Evolutionary conservation across 2,797 vertebrate species (phyloP).

Genomic region (Sebastes nivosus): DNA sequence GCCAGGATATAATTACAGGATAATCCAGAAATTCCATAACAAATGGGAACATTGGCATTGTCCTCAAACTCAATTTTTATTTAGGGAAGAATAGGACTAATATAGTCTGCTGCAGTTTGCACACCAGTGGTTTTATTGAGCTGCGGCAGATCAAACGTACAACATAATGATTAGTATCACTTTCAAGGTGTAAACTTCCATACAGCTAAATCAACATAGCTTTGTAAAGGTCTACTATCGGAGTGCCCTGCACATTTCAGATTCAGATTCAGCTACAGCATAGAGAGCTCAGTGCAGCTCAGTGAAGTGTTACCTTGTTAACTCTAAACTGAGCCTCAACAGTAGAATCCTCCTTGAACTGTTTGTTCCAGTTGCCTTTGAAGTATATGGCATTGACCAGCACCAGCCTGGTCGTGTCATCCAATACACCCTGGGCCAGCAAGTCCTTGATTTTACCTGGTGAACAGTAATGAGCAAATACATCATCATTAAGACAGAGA

Average conservation of each 20-base stretch:
- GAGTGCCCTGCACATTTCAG: background rate
- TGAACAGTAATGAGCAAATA: background rate
- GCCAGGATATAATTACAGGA: no score
- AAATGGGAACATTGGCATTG: no score
- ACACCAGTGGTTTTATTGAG: background rate
- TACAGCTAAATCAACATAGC: background rate
- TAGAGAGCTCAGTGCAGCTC: background rate
- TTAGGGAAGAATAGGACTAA: background rate
- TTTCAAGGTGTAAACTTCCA: background rate
- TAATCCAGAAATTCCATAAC: no score
- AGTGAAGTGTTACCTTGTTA: slow-evolving; percentile 67
- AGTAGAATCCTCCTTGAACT: slow-evolving; percentile 57
- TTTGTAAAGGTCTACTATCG: background rate
- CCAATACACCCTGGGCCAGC: slow-evolving; percentile 39
- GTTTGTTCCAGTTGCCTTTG: slow-evolving; percentile 75
- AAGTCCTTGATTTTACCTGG: slow-evolving; percentile 79
- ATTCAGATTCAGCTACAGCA: background rate
- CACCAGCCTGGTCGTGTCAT: slow-evolving; percentile 57
- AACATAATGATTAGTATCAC: background rate
- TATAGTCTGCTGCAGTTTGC: background rate
- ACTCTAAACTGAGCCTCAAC: slow-evolving; percentile 60
- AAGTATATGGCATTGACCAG: slow-evolving; percentile 83
- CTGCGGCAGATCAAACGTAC: background rate
- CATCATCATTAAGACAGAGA: background rate
- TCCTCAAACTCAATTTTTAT: background rate